phyloP scores from a whole-genome alignment of 2,797 vertebrate genomes.

The Cyclura pinguis region DNA sequence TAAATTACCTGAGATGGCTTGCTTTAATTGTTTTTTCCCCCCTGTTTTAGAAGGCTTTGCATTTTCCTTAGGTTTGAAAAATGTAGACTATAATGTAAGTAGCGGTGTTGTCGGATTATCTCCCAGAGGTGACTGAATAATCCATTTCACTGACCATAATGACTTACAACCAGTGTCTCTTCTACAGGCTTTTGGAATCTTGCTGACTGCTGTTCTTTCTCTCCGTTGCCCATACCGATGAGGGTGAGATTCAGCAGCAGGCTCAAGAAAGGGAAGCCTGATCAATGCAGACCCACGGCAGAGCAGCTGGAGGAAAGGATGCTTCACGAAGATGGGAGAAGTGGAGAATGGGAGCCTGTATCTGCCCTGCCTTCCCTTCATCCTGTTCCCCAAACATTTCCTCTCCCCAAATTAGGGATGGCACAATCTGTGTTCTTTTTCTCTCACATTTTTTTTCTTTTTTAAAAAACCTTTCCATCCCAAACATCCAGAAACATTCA shows the following conservation, averaged over 20 bases:
- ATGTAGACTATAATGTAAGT: slow-evolving; percentile 22
- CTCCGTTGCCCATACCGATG: not conserved
- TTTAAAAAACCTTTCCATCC: not conserved
- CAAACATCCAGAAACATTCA: not conserved
- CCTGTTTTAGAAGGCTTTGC: not conserved
- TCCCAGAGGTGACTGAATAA: slow-evolving; percentile 36
- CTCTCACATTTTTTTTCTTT: not conserved
- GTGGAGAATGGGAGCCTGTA: not conserved
- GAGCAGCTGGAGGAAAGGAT: not conserved
- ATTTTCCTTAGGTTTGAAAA: slow-evolving; percentile 35
- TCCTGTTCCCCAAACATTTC: not conserved
- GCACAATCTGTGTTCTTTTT: not conserved
- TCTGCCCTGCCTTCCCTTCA: not conserved
- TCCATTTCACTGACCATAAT: slow-evolving; percentile 24
- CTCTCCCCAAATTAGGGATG: not conserved
- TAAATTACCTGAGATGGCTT: slow-evolving; percentile 16
- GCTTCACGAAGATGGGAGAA: not conserved
- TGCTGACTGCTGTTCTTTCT: not conserved
- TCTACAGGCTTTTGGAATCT: slow-evolving; percentile 11
- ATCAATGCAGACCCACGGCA: too few species aligned
- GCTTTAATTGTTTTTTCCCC: slow-evolving; percentile 16
- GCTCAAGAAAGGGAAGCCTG: not conserved
- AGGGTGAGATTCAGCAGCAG: not conserved
- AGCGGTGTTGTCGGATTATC: slow-evolving; percentile 16
- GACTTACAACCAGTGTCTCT: slow-evolving; percentile 36